Evolutionary conservation across 2,797 vertebrate genomes (phyloP).

Genomic region (Tolypeutes matacus): DNA sequence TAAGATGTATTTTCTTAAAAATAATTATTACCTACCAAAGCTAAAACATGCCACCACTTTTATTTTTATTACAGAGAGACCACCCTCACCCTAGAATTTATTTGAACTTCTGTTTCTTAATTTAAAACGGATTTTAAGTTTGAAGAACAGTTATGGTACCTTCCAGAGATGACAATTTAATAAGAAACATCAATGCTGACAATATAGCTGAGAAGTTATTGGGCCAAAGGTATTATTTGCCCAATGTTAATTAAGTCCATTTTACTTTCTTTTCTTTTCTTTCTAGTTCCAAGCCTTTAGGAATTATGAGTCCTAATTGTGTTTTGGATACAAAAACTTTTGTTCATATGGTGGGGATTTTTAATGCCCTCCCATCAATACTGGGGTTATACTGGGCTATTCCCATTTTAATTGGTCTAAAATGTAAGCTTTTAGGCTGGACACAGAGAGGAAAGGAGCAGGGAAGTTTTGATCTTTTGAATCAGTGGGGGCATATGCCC

Average conservation of each 20-base stretch:
- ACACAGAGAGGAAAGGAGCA: neutral
- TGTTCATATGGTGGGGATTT: neutral
- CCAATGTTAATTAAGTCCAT: neutral
- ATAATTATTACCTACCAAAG: neutral
- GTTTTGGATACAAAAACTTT: neutral
- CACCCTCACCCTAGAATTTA: neutral
- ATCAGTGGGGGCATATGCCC: slow-evolving; percentile 13
- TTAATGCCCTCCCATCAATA: neutral
- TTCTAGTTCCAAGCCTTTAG: slow-evolving; percentile 5
- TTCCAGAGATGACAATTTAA: slow-evolving; percentile 55
- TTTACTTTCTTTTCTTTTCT: neutral
- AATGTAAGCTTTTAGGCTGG: neutral
- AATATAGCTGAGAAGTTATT: neutral
- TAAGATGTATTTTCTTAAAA: neutral
- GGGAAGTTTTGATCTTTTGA: slow-evolving; percentile 58
- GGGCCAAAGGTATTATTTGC: neutral
- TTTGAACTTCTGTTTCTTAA: neutral
- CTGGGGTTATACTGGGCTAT: neutral
- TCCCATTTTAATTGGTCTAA: neutral
- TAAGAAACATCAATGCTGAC: neutral
- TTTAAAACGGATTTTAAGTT: slow-evolving; percentile 52
- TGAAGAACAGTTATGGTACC: neutral
- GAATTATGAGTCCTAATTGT: neutral
- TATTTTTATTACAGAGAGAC: neutral
- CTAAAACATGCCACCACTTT: neutral